A percentile compares a stretch with the other conserved stretches of the same genome.
These are phyloP conservation scores for Spodoptera picta DNA, from an alignment of 2,888 invertebrate genomes.

Conservation along the genomic window DNA sequence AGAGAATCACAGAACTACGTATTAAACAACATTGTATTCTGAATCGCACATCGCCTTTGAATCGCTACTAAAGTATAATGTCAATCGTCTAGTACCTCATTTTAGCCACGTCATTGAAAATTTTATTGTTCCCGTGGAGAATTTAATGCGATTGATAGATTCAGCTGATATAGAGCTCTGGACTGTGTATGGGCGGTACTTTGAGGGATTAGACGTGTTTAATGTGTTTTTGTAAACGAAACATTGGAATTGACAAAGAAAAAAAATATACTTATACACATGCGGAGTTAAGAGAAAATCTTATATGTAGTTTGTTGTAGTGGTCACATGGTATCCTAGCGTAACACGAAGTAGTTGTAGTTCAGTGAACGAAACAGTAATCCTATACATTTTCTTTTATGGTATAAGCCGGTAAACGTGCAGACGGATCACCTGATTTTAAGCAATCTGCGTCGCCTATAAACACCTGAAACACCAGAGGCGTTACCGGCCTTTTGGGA, in stretches of 20 bases:
- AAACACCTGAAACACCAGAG: too few relatives aligned
- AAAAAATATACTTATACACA: too few relatives aligned
- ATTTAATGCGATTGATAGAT: constrained; percentile 48
- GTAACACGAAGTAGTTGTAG: not conserved
- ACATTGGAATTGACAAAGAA: too few relatives aligned
- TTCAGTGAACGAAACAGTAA: not conserved
- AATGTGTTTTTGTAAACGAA: too few relatives aligned
- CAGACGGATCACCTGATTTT: too few relatives aligned
- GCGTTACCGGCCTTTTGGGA: too few relatives aligned
- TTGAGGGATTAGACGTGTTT: too few relatives aligned
- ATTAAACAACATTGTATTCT: constrained; percentile 61
- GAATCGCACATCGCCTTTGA: constrained; percentile 50
- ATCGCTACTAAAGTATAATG: constrained; percentile 71
- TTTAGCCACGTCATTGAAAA: constrained; percentile 71
- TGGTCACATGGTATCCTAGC: not conserved
- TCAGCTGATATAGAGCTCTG: constrained; percentile 29
- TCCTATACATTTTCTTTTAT: too few relatives aligned
- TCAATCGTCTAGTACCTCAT: constrained; percentile 63
- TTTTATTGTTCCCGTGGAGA: constrained; percentile 65
- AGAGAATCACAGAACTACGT: constrained; percentile 24
- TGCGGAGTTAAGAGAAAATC: too few relatives aligned
- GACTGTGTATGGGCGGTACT: not conserved
- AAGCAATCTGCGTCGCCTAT: too few relatives aligned
- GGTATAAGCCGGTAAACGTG: too few relatives aligned
- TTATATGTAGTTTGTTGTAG: too few relatives aligned